Conservation (phyloP, 2,888 invertebrate genomes). For the Lasius platythorax region DNA sequence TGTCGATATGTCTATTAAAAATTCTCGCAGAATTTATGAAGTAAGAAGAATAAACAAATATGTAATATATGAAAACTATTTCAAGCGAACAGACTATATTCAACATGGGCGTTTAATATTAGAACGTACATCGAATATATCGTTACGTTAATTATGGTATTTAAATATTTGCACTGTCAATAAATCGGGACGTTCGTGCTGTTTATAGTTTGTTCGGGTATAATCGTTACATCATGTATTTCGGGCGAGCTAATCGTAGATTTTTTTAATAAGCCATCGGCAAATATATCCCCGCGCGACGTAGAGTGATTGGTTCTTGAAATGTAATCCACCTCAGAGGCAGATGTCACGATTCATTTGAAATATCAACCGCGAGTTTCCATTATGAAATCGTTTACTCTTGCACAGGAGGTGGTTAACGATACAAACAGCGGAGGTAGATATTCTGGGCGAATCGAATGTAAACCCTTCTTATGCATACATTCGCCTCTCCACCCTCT, state of each 20-base stretch:
- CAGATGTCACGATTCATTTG: slow-evolving; percentile 57
- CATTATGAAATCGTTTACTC: slow-evolving; percentile 74
- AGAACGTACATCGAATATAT: not conserved
- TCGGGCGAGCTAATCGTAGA: slow-evolving; percentile 36
- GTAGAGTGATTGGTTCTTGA: slow-evolving; percentile 51
- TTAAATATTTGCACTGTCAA: slow-evolving; percentile 38
- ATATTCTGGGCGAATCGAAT: slow-evolving; percentile 69
- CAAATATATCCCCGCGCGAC: slow-evolving; percentile 39
- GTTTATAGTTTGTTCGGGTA: slow-evolving; percentile 37
- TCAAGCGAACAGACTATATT: not conserved
- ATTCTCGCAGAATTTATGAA: not conserved
- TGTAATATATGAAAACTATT: not conserved
- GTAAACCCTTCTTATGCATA: slow-evolving; percentile 74
- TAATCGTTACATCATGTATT: slow-evolving; percentile 41
- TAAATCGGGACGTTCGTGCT: slow-evolving; percentile 32
- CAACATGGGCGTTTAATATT: slow-evolving; percentile 25
- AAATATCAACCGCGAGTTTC: slow-evolving; percentile 73
- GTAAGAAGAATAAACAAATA: not conserved
- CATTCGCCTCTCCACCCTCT: slow-evolving; percentile 49
- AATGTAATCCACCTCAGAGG: slow-evolving; percentile 57
- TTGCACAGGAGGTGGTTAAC: slow-evolving; percentile 62
- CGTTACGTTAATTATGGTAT: slow-evolving; percentile 40
- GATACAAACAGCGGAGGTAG: slow-evolving; percentile 61
- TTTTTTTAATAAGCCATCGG: slow-evolving; percentile 46
- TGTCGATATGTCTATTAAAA: not conserved